A percentile compares a stretch with the other conserved stretches of the same genome.
Conservation (phyloP, 1,140 invertebrate genomes). For the Listronotus oregonensis region DNA sequence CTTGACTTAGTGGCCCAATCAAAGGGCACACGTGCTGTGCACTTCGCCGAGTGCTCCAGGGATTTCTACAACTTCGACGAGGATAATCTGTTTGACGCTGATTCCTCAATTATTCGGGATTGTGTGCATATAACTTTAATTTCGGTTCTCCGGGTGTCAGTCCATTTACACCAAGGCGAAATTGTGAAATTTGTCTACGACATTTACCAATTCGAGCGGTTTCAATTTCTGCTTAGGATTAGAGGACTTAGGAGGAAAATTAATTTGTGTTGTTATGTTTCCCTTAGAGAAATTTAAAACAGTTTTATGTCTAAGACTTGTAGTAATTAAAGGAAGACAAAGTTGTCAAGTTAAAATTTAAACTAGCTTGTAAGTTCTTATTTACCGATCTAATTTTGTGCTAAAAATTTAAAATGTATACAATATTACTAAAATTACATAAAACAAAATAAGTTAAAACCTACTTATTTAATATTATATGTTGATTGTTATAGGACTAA, state of each 20-base stretch:
- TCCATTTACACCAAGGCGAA: slow-evolving; percentile 27
- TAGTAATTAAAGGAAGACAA: no score
- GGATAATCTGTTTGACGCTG: slow-evolving; percentile 34
- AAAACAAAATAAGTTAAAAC: no score
- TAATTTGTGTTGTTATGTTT: slow-evolving; percentile 12
- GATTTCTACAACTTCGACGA: slow-evolving; percentile 29
- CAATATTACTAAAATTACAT: no score
- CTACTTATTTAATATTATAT: no score
- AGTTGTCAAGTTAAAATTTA: no score
- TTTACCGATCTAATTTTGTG: no score
- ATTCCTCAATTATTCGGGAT: slow-evolving; percentile 37
- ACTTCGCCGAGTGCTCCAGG: slow-evolving; percentile 23
- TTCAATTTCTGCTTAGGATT: slow-evolving; percentile 25
- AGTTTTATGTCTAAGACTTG: no score
- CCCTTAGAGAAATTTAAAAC: no score
- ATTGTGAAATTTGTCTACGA: slow-evolving; percentile 30
- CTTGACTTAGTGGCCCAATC: slow-evolving; percentile 37
- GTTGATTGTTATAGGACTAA: no score
- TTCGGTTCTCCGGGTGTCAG: slow-evolving; percentile 24
- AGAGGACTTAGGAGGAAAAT: slow-evolving; percentile 15
- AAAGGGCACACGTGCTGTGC: slow-evolving; percentile 29
- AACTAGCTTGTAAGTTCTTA: no score
- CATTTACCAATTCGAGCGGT: slow-evolving; percentile 21
- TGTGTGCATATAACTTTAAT: slow-evolving; percentile 26
- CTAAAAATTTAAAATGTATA: no score